Base-by-base conservation (phyloP, 2,888 invertebrate species). In the Dasysyrphus albostriatus region DNA sequence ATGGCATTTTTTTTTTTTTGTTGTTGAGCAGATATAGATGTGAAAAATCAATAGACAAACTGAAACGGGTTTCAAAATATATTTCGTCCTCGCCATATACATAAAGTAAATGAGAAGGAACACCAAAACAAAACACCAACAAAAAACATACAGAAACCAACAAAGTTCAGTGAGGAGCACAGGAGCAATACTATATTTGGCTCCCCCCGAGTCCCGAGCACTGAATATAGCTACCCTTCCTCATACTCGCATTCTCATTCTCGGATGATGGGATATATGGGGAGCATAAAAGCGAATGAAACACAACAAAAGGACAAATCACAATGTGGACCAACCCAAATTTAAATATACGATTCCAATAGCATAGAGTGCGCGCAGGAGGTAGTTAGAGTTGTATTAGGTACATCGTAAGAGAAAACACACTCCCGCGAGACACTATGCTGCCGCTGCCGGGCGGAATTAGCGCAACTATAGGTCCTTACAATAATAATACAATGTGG, bases 271-370 rank as follows among this genome's bases (percentile, higher is more conserved):
- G 76, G 82, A 74, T 69, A 74, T 78, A 61, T 72, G 70, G 76
- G 63, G 82, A 65, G 58, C 73, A 74, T 59, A 58, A 67, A 72
- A 78, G 77, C 82, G 47, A 82, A 83, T 82, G 83, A 42, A 87
- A 83, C 74, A 78, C 67, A 83, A 87, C 76, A 87, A 87, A 87
- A 87, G 87, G 87, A 87, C 87, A 87, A 87, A 87, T 87, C 78
- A 79, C 87, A 87, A 82, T 87, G 87, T 87, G 87, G 87, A 87
- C 87, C 87, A 87, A 79, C 87, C 87, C 87, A 87, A 87, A 87
- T 87, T 87, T 87, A 87, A 87, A 87, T 87, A 87, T 87, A 83
- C 87, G 78, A 82, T 87, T 87, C 83, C 82, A 78, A 72, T 70
- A 75, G 79, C 70, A 65, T 82, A 72, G 83, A 83, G 83, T 83